These are phyloP conservation scores for Sebastes vulpes DNA, from an alignment of 2,797 vertebrate genomes.

Conservation along the genomic window DNA sequence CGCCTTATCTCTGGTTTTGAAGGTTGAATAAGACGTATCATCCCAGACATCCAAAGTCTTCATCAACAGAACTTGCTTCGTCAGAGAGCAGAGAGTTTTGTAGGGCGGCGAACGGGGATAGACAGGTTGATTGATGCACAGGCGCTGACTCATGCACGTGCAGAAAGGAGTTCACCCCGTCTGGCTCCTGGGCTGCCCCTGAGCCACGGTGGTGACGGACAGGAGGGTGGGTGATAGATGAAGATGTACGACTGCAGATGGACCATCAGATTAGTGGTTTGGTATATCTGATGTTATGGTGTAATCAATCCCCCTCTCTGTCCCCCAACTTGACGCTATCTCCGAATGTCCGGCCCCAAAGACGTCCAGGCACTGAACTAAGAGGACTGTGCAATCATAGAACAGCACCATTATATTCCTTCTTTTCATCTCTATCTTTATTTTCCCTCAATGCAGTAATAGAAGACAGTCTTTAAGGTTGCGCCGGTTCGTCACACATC, in stretches of 20 bases:
- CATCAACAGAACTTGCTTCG: constrained; percentile 2
- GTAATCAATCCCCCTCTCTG: constrained; percentile 82
- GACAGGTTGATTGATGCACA: constrained; percentile 78
- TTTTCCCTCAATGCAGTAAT: constrained; percentile 39
- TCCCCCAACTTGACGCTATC: constrained; percentile 52
- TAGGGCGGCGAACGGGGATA: constrained; percentile 23
- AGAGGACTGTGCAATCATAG: constrained; percentile 10
- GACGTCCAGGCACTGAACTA: constrained; percentile 25
- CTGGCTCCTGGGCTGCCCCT: constrained; percentile 64
- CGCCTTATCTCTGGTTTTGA: constrained; percentile 32
- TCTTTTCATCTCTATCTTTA: constrained; percentile 32
- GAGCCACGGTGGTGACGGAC: constrained; percentile 71
- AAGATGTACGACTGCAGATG: constrained; percentile 84
- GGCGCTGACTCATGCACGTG: constrained; percentile 64
- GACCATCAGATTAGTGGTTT: constrained; percentile 83
- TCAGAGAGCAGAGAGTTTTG: constrained; percentile 34
- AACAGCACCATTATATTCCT: constrained; percentile 4
- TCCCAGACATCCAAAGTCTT: constrained; percentile 2
- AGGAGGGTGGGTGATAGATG: constrained; percentile 80
- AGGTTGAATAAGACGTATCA: constrained; percentile 32
- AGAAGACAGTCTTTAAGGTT: constrained; percentile 46
- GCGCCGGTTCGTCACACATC: constrained; percentile 61
- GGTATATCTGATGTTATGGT: constrained; percentile 76
- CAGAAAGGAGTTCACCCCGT: constrained; percentile 52
- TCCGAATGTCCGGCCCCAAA: constrained; percentile 27